phyloP scores from a whole-genome alignment of 2,888 invertebrate genomes.

The Dicycla oo region DNA sequence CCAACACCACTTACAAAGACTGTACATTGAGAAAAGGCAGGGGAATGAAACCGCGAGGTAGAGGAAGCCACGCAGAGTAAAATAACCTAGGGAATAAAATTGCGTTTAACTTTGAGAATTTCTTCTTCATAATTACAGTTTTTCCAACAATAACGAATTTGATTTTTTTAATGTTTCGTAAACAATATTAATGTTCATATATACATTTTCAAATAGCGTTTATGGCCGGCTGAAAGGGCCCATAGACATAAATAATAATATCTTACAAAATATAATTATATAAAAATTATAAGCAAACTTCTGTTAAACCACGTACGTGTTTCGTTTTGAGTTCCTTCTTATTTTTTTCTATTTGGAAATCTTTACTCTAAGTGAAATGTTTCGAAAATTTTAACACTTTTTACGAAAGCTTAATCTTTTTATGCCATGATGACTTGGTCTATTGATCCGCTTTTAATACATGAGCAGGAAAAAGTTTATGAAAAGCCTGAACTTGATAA shows the following conservation, averaged over 20 bases:
- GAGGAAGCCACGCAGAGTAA: conserved; percentile 19
- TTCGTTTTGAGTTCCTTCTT: not conserved
- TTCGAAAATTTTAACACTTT: no score
- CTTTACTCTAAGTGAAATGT: not conserved
- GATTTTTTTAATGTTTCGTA: not conserved
- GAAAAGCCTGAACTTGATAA: no score
- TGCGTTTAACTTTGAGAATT: conserved; percentile 20
- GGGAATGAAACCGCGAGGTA: conserved; percentile 24
- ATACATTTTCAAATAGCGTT: not conserved
- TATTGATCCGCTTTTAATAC: not conserved
- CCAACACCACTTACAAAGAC: conserved; percentile 26
- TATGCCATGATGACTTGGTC: not conserved
- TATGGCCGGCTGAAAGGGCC: not conserved
- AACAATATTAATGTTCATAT: not conserved
- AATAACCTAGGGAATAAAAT: conserved; percentile 30
- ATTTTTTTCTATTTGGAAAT: not conserved
- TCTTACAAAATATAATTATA: not conserved
- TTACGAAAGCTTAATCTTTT: not conserved
- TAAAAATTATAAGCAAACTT: not conserved
- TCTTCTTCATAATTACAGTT: not conserved
- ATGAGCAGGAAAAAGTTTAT: no score
- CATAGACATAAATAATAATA: not conserved
- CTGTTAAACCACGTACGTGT: not conserved
- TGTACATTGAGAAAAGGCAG: conserved; percentile 22
- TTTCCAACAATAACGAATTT: not conserved